These are phyloP conservation scores for Aphelinus atriplicis DNA, from an alignment of 1,140 invertebrate genomes.

Conservation along the genomic window DNA sequence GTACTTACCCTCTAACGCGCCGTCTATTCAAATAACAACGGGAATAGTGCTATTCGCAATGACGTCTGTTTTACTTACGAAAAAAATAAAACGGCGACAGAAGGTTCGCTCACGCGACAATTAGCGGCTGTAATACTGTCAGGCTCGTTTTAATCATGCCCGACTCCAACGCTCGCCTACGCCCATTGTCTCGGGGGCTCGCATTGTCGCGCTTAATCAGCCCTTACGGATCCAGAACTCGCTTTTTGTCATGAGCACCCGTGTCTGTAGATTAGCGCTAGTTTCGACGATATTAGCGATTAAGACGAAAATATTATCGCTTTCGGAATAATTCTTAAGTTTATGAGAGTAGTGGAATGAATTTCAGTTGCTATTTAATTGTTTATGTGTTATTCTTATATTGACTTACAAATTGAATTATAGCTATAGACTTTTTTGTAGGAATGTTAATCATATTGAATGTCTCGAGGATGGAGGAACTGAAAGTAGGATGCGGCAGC, in stretches of 20 bases:
- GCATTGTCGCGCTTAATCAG: slow-evolving; percentile 12
- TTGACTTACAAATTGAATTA: no score
- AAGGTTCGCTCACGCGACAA: slow-evolving; percentile 10
- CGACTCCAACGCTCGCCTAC: no score
- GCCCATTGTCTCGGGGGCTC: background rate
- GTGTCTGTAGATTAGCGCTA: background rate
- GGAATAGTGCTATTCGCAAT: background rate
- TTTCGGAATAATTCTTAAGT: no score
- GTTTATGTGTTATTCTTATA: no score
- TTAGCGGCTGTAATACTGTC: slow-evolving; percentile 17
- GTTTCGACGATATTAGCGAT: slow-evolving; percentile 19
- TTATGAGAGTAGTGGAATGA: no score
- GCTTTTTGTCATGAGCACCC: background rate
- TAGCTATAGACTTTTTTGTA: no score
- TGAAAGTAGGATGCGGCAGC: no score
- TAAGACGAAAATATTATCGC: background rate
- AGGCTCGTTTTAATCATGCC: slow-evolving; percentile 27
- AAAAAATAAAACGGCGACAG: slow-evolving; percentile 3
- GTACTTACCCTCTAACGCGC: no score
- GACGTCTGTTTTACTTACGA: background rate
- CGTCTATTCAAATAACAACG: no score
- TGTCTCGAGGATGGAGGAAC: no score
- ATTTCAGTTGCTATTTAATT: no score
- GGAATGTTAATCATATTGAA: no score
- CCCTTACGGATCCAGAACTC: background rate